These are phyloP conservation scores for Gambelia wislizenii DNA, from an alignment of 2,797 vertebrate genomes.

Conservation along the genomic window DNA sequence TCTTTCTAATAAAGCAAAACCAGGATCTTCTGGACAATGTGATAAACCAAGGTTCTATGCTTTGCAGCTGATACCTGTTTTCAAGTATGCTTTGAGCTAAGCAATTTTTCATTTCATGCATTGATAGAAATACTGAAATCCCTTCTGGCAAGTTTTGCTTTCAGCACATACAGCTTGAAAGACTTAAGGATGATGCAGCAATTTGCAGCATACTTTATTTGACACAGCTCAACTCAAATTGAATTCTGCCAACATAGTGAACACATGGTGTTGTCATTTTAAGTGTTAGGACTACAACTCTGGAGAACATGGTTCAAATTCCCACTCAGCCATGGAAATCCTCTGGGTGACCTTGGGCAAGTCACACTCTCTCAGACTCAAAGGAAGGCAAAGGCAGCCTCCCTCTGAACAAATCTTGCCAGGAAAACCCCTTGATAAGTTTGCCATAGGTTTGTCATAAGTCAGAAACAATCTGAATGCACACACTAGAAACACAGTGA, in stretches of 20 bases:
- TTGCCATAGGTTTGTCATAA: no score
- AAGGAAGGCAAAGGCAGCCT: no score
- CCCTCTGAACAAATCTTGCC: no score
- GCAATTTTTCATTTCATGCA: background rate
- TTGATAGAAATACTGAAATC: background rate
- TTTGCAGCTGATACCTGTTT: background rate
- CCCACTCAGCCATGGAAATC: no score
- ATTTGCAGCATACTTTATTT: background rate
- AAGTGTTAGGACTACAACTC: no score
- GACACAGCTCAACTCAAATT: constrained; percentile 1
- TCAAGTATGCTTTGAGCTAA: background rate
- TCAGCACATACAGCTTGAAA: constrained; percentile 15
- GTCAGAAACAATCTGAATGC: no score
- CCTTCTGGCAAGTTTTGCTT: background rate
- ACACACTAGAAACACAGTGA: background rate
- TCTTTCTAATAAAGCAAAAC: background rate
- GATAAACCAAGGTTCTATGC: background rate
- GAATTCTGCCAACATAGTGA: background rate
- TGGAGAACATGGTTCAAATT: no score
- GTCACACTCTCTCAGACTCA: no score
- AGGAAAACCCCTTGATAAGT: no score
- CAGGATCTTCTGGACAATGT: background rate
- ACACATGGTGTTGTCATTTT: no score
- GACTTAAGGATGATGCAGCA: background rate
- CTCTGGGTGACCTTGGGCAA: no score